Conservation (phyloP, 35 echinoderm and acorn worm genomes). For the Strongylocentrotus purpuratus region DNA sequence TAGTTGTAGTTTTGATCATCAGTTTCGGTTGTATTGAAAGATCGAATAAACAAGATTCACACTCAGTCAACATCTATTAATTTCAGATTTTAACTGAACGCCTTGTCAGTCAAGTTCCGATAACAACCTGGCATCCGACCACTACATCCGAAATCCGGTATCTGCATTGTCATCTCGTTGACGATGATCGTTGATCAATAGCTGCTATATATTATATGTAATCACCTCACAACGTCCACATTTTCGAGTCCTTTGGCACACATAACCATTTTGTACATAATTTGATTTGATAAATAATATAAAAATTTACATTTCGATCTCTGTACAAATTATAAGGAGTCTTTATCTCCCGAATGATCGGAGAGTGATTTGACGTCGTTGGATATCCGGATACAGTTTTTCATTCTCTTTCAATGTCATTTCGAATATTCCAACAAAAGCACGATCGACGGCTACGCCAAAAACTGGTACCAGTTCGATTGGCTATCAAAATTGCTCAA, state of each 20-base stretch:
- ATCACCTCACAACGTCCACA: no score
- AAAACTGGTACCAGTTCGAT: not conserved
- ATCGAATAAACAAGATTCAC: no score
- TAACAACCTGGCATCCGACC: no score
- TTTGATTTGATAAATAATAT: not conserved
- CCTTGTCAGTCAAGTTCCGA: no score
- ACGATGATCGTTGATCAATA: no score
- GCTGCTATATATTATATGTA: no score
- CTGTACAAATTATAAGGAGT: not conserved
- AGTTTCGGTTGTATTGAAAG: no score
- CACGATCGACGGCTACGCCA: not conserved
- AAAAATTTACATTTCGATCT: not conserved
- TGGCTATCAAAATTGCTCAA: not conserved
- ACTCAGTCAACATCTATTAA: no score
- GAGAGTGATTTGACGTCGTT: not conserved
- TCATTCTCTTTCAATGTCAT: not conserved
- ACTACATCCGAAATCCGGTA: no score
- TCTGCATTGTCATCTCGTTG: no score
- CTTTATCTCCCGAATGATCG: not conserved
- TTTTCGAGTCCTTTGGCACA: not conserved
- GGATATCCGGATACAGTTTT: not conserved
- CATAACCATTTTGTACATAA: not conserved
- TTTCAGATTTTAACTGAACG: no score
- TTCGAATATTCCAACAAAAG: not conserved
- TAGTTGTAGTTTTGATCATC: no score